Evolutionary conservation across 2,113 vertebrate genomes (phyloP), one percentile per base, ranked within the genome.

Genomic region (Ceyx margarethae): DNA sequence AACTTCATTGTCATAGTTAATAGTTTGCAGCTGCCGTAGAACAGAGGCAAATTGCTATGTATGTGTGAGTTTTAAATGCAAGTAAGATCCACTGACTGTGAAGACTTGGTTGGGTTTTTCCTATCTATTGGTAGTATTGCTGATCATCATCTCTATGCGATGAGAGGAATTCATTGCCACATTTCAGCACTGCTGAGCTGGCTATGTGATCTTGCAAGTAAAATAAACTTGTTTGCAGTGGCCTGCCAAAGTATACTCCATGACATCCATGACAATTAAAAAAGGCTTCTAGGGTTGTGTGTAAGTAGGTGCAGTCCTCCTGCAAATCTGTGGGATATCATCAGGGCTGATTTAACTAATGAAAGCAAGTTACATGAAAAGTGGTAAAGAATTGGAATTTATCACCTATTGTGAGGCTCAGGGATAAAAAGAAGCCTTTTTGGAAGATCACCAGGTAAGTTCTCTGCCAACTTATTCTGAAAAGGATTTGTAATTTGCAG

Each of bases 1-100:
- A 91, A 60, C 91, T 96, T 96, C 95, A 94, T 97, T 97, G 94
- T 97, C 92, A 88, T 58, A 94, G 91, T 92, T 97, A 97, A 97
- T 97, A 78, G 89, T 87, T 97, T 97, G 94, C 96, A 97, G 96
- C 95, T 97, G 95, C 91, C 85, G 81, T 65, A 84, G 81, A 95
- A 89, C 83, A 95, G 74, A 96, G 93, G 84, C 87, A 96, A 96
- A 94, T 93, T 89, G 85, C 91, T 95, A 68, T 95, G 93, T 93
- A 82, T 95, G 87, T 93, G 89, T 92, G 77, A 95, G 83, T 79
- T 61, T 71, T 85, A 95, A 95, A 95, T 2, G 14, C 91, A 78
- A 96, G 87, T 74, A 93, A 96, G 92, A 93, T 93, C 80, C 74
- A 69, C 62, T 81, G 85, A 66, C 83, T 95, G 77, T 83, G 72